Evolutionary conservation across 2,113 vertebrate species (phyloP), one percentile per base, ranked within the genome.

Genomic region (Herpailurus yagouaroundi): DNA sequence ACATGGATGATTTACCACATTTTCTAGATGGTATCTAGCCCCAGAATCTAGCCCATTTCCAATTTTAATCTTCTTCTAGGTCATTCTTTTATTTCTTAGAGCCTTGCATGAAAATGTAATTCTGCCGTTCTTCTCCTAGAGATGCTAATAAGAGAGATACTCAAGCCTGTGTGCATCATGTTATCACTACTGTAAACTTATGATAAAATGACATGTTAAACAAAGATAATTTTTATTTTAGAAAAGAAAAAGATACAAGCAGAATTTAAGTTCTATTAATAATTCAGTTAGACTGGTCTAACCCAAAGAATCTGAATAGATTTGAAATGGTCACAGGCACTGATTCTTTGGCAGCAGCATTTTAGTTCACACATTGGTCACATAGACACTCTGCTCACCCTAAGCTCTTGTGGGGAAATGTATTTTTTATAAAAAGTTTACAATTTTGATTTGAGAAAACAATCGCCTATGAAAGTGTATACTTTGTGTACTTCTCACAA

Each of bases 1-100:
- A 82, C 31, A 63, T 4, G 36, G 36, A 52, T 4, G 41, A n/a
- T 48, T 45, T 60, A 60, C 41, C 41, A 82, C 29, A 25, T 79
- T 85, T 76, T 85, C 92, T 97, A 79, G 31, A 60, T 80, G 76
- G 10, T 33, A 68, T 73, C 21, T 79, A 23, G n/a, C 48, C 31
- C 36, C 10, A 50, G n/a, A 97, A 84, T 68, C 41, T 48, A 81
- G 57, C 33, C 25, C 8, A 87, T 96, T 98, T 96, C 71, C 36
- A 89, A 88, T 95, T 97, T 89, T 55, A 95, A 91, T 93, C 19
- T 57, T 81, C 29, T 88, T 94, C 19, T 83, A 83, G 38, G 23
- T 45, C n/a, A 77, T 38, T 21, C 19, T 94, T 93, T 96, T 48
- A 79, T 89, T 95, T 93, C 36, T 71, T 36, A n/a, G 55, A 31